Evolutionary conservation across 2,888 invertebrate genomes (phyloP).

Genomic region (Drosophila acutilabella): DNA sequence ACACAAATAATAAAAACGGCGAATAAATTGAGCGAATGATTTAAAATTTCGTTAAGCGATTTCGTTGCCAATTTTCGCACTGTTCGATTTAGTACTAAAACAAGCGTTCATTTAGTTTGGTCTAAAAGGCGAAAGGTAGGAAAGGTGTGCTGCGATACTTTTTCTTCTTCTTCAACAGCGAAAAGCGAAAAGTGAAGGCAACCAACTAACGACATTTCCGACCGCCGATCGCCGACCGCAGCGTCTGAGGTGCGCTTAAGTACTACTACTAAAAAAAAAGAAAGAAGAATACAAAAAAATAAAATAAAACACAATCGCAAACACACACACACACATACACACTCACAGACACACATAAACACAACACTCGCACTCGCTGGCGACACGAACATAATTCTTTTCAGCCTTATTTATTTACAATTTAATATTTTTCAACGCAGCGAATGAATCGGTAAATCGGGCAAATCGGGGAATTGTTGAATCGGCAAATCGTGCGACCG

Average conservation of each 20-base stretch:
- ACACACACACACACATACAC: conserved; percentile 12
- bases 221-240: conserved; percentile 58
- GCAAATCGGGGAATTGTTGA: conserved; percentile 1
- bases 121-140: conserved; percentile 44
- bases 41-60: conserved; percentile 25
- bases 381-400: conserved; percentile 69
- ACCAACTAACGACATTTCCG: conserved; percentile 51
- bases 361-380: conserved; percentile 14
- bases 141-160: conserved; percentile 22
- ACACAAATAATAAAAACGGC: conserved; percentile 27
- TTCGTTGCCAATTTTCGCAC: conserved; percentile 51
- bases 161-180: not conserved
- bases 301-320: conserved; percentile 26
- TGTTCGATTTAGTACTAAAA: conserved; percentile 53
- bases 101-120: conserved; percentile 48
- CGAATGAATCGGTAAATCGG: conserved; percentile 42
- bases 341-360: not conserved
- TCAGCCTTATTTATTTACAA: conserved; percentile 62
- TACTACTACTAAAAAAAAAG: conserved; percentile 51
- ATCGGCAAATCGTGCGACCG: conserved; percentile 42
- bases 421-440: conserved; percentile 66
- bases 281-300: conserved; percentile 27
- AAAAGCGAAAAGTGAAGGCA: conserved; percentile 36
- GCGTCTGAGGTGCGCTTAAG: conserved; percentile 70
- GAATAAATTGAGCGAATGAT: conserved; percentile 7